These are phyloP conservation scores for Protodeltote pygarga DNA, from an alignment of 2,888 invertebrate species.

Conservation along the genomic window DNA sequence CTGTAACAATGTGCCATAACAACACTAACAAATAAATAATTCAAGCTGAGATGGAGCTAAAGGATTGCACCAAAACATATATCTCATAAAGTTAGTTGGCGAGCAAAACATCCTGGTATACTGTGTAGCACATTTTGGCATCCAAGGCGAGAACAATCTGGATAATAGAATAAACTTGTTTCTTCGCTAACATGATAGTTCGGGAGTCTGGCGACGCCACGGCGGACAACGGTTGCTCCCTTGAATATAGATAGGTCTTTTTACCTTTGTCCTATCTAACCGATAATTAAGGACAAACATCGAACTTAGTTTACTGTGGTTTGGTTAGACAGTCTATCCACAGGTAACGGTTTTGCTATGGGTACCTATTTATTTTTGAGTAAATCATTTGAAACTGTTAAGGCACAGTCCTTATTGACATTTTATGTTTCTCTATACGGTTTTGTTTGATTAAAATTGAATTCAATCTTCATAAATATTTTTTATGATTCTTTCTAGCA, in stretches of 20 bases:
- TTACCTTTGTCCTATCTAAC: slow-evolving; percentile 46
- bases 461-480: not conserved
- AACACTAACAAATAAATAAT: slow-evolving; percentile 66
- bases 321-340: slow-evolving; percentile 27
- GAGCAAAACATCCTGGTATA: slow-evolving; percentile 72
- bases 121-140: slow-evolving; percentile 75
- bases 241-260: slow-evolving; percentile 48
- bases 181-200: slow-evolving; percentile 57
- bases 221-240: slow-evolving; percentile 53
- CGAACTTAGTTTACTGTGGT: slow-evolving; percentile 31
- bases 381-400: not conserved
- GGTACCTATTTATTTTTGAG: too few relatives aligned
- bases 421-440: not conserved
- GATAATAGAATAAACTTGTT: slow-evolving; percentile 80
- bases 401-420: not conserved
- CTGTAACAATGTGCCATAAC: slow-evolving; percentile 41
- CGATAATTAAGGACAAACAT: slow-evolving; percentile 46
- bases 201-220: slow-evolving; percentile 53
- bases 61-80: slow-evolving; percentile 78
- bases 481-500: not conserved
- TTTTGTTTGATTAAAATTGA: too few relatives aligned
- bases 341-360: slow-evolving; percentile 20
- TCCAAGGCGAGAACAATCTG: slow-evolving; percentile 82
- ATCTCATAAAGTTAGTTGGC: slow-evolving; percentile 83
- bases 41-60: slow-evolving; percentile 67